These are phyloP conservation scores for Synanthedon myopaeformis DNA, from an alignment of 2,888 invertebrate species.

Conservation along the genomic window DNA sequence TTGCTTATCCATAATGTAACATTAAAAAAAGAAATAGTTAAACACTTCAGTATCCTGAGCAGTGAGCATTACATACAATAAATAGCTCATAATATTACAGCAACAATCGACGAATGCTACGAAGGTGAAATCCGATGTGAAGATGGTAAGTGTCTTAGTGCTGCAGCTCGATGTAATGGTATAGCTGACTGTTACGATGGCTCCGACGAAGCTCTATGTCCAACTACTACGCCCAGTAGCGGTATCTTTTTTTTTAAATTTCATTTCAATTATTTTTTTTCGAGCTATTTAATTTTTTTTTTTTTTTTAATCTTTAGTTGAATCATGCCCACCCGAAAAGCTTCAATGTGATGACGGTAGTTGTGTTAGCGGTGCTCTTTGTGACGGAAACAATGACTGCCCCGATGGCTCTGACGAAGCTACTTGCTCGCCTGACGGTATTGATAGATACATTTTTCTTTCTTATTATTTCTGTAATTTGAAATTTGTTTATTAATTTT, in stretches of 20 bases:
- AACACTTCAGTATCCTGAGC: no score
- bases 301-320: not conserved
- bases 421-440: constrained; percentile 17
- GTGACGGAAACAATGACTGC: constrained; percentile 57
- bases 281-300: not conserved
- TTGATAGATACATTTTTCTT: not conserved
- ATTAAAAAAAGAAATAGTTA: no score
- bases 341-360: constrained; percentile 69
- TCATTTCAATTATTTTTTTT: not conserved
- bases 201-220: constrained; percentile 39
- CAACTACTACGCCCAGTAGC: constrained; percentile 3
- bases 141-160: constrained; percentile 64
- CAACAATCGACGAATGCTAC: constrained; percentile 25
- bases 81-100: not conserved
- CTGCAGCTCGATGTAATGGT: constrained; percentile 48
- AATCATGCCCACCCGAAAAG: not conserved
- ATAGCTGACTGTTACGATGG: constrained; percentile 52
- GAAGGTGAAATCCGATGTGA: constrained; percentile 57
- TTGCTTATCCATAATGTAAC: no score
- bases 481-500: no score
- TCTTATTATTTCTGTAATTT: no score
- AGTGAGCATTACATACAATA: no score
- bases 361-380: constrained; percentile 55
- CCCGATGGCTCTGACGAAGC: constrained; percentile 52
- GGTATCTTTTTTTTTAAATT: no score